Conservation (phyloP, 1,140 invertebrate genomes). For the Drosophila mayri region DNA sequence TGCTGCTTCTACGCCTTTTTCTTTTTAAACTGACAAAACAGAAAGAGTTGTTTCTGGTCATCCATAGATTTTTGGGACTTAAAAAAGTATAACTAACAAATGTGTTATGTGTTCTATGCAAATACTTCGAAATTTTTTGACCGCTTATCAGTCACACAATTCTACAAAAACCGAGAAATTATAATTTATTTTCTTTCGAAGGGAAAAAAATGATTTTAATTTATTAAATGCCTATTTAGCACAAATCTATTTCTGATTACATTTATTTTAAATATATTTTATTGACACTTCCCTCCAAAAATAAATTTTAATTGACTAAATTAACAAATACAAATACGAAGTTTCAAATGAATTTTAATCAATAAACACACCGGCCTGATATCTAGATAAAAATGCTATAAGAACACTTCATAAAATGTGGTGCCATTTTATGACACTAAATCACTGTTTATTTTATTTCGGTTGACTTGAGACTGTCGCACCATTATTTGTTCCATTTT, state of each 20-base stretch:
- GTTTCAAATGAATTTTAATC: background rate
- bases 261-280: background rate
- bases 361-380: background rate
- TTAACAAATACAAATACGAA: background rate
- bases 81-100: too few relatives aligned
- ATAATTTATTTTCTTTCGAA: too few relatives aligned
- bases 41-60: background rate
- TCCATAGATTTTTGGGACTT: background rate
- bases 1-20: too few relatives aligned
- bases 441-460: conserved; percentile 4
- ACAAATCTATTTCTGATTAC: background rate
- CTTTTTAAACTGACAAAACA: background rate
- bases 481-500: conserved; percentile 24
- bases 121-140: too few relatives aligned
- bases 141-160: too few relatives aligned
- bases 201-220: background rate
- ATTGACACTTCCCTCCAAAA: background rate
- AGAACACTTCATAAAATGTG: conserved; percentile 3
- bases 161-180: too few relatives aligned
- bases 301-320: background rate
- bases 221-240: background rate
- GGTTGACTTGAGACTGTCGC: background rate
- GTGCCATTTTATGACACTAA: background rate
- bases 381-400: background rate
- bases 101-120: too few relatives aligned